phyloP scores from a whole-genome alignment of 2,797 vertebrate genomes.

The Scarus forsteni region DNA sequence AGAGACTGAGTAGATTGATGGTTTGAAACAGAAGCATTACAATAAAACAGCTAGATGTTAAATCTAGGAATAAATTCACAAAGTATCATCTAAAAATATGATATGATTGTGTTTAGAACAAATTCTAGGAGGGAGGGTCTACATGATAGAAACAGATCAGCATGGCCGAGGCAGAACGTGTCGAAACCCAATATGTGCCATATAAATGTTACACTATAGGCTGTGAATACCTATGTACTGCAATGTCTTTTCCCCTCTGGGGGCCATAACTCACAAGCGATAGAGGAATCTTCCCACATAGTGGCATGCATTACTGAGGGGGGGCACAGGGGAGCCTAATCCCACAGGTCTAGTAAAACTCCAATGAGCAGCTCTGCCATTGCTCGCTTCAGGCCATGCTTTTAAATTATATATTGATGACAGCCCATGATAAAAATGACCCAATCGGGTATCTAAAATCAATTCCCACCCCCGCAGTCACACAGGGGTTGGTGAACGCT shows the following conservation, averaged over 20 bases:
- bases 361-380: constrained; percentile 53
- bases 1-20: too few species aligned
- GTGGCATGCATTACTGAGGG: constrained; percentile 67
- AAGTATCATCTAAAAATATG: not conserved
- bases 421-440: constrained; percentile 78
- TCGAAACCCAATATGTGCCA: constrained; percentile 28
- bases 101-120: constrained; percentile 11
- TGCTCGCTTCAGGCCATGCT: constrained; percentile 53
- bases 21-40: constrained; percentile 14
- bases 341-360: constrained; percentile 61
- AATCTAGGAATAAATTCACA: constrained; percentile 8
- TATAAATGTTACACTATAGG: constrained; percentile 45
- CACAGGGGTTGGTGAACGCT: constrained; percentile 43
- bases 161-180: constrained; percentile 23
- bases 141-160: constrained; percentile 43
- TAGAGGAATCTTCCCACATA: constrained; percentile 63
- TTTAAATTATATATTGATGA: constrained; percentile 79
- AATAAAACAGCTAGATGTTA: constrained; percentile 11
- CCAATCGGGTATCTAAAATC: constrained; percentile 78
- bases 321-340: constrained; percentile 52
- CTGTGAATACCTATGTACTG: constrained; percentile 39
- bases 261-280: constrained; percentile 63
- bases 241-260: constrained; percentile 52
- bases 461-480: constrained; percentile 66
- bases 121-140: constrained; percentile 28